phyloP scores from a whole-genome alignment of 2,888 invertebrate species.

The Tinea trinotella region DNA sequence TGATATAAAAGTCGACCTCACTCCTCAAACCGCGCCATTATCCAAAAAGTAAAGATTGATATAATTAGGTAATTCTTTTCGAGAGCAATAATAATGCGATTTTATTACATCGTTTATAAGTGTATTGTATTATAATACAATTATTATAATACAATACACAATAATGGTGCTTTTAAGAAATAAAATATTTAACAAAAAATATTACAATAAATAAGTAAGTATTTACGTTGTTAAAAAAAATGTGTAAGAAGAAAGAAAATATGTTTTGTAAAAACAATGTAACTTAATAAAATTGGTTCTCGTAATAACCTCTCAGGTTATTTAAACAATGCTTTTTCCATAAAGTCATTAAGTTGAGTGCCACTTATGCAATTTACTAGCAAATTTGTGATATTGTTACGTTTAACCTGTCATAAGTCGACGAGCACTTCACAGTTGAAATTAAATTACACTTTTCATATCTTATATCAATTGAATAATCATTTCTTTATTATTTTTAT shows the following conservation, averaged over 20 bases:
- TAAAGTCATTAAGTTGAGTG: constrained; percentile 15
- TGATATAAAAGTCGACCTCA: too few species aligned
- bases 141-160: too few species aligned
- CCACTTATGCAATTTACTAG: constrained; percentile 8
- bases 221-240: too few species aligned
- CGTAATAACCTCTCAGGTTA: constrained; percentile 6
- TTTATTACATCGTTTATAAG: not conserved
- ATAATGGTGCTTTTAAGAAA: not conserved
- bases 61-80: not conserved
- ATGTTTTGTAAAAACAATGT: too few species aligned
- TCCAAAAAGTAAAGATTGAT: too few species aligned
- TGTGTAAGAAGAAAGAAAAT: too few species aligned
- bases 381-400: not conserved
- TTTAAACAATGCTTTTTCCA: constrained; percentile 9
- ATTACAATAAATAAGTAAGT: not conserved
- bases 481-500: too few species aligned
- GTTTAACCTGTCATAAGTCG: not conserved
- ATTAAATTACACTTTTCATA: not conserved
- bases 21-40: too few species aligned
- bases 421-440: not conserved
- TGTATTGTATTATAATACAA: not conserved
- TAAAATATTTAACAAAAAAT: not conserved
- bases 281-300: not conserved
- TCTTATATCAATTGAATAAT: too few species aligned
- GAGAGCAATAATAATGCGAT: not conserved